Evolutionary conservation across 2,888 invertebrate species (phyloP).

Genomic region (Lucinisca nassula): DNA sequence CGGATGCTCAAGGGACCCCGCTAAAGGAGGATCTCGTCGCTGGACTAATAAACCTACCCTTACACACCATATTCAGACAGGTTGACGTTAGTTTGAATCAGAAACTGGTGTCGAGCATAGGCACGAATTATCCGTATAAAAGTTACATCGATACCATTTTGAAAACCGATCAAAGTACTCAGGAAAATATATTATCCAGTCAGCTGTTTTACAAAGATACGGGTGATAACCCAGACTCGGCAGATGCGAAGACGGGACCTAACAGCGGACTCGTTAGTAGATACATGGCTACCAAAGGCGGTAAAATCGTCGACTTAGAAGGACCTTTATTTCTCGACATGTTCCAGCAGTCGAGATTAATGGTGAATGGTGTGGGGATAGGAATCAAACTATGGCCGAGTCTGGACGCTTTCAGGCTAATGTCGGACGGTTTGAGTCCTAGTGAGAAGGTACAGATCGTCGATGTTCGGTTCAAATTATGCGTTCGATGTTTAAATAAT

Average conservation of each 20-base stretch:
- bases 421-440: constrained; percentile 7
- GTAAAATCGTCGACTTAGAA: constrained; percentile 50
- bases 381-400: constrained; percentile 29
- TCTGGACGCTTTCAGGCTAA: constrained; percentile 45
- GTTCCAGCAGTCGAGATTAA: constrained; percentile 37
- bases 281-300: constrained; percentile 16
- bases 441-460: constrained; percentile 40
- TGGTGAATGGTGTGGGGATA: constrained; percentile 34
- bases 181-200: not conserved
- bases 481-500: constrained; percentile 43
- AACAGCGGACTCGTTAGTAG: constrained; percentile 36
- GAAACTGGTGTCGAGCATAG: constrained; percentile 34
- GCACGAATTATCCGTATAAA: constrained; percentile 61
- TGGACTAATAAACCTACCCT: constrained; percentile 23
- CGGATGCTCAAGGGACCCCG: not conserved
- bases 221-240: not conserved
- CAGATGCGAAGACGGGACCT: constrained; percentile 37
- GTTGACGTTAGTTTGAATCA: constrained; percentile 50
- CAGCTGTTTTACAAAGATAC: constrained; percentile 55
- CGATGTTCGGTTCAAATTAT: constrained; percentile 51
- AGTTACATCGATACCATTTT: constrained; percentile 59
- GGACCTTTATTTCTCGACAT: constrained; percentile 49
- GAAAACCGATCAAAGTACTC: constrained; percentile 6
- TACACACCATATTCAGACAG: constrained; percentile 49
- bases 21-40: not conserved